Evolutionary conservation across 1,140 invertebrate genomes (phyloP).

Genomic region (Ditylenchus dipsaci): DNA sequence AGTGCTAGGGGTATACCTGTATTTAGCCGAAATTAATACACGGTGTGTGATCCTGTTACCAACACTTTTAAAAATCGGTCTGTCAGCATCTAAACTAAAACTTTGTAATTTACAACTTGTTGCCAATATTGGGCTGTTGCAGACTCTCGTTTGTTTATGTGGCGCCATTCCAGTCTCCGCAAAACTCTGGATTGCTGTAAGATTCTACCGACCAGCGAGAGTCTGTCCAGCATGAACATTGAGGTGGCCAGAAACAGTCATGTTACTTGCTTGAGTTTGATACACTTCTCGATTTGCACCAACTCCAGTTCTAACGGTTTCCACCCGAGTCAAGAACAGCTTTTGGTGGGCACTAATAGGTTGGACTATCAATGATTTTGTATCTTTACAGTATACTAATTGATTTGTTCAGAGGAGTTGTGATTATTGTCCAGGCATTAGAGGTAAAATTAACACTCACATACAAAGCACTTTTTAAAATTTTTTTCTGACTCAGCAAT

Average conservation of each 20-base stretch:
- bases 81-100: too few species aligned
- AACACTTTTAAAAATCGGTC: too few species aligned
- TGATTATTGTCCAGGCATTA: slow-evolving; percentile 27
- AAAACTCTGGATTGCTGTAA: slow-evolving; percentile 37
- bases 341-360: slow-evolving; percentile 39
- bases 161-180: slow-evolving; percentile 19
- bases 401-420: slow-evolving; percentile 23
- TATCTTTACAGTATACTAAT: too few species aligned
- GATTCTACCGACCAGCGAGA: slow-evolving; percentile 30
- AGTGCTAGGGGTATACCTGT: too few species aligned
- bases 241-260: slow-evolving; percentile 29
- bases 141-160: slow-evolving; percentile 35
- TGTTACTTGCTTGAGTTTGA: slow-evolving; percentile 11
- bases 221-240: slow-evolving; percentile 32
- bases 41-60: too few species aligned
- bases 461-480: too few species aligned
- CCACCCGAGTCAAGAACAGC: slow-evolving; percentile 17
- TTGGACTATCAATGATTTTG: too few species aligned
- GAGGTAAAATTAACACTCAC: too few species aligned
- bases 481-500: too few species aligned
- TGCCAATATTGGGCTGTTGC: neutral
- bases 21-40: too few species aligned
- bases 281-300: too few species aligned
- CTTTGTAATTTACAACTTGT: too few species aligned
- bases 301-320: neutral